phyloP scores from a whole-genome alignment of 30 jellyfish, hydroid and myxozoan genomes.

The Rhopilema esculentum region DNA sequence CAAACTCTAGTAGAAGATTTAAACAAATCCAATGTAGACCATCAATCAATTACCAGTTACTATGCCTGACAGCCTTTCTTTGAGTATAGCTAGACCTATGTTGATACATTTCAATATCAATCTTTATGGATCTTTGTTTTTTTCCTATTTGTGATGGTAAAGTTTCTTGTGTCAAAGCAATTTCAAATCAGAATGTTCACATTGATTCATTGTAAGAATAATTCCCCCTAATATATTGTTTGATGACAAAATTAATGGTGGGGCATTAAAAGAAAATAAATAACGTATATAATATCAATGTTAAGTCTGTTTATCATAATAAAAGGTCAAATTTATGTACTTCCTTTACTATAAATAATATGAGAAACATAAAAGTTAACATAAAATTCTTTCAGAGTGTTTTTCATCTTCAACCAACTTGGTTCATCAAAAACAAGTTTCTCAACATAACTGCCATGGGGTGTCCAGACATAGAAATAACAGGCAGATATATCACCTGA shows the following conservation, averaged over 20 bases:
- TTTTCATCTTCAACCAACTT: neutral
- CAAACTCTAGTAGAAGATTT: neutral
- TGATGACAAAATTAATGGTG: neutral
- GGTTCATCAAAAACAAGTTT: conserved; percentile 4
- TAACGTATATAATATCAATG: neutral
- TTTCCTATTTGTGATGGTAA: neutral
- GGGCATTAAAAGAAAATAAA: neutral
- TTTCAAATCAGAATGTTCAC: neutral
- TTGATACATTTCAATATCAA: neutral
- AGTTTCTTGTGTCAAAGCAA: neutral
- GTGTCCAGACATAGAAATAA: conserved; percentile 13
- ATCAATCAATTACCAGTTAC: neutral
- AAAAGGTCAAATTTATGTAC: neutral
- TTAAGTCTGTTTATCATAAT: neutral
- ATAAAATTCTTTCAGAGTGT: neutral
- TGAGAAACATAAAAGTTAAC: neutral
- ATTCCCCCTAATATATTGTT: neutral
- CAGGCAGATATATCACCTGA: neutral
- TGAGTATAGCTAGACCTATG: neutral
- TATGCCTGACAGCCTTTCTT: neutral
- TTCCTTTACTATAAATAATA: neutral
- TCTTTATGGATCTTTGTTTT: neutral
- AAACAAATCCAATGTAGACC: neutral
- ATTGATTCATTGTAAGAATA: neutral
- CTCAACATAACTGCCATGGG: conserved; percentile 4